Conservation (phyloP, 2,113 vertebrate species). For the Dasyprocta punctata region DNA sequence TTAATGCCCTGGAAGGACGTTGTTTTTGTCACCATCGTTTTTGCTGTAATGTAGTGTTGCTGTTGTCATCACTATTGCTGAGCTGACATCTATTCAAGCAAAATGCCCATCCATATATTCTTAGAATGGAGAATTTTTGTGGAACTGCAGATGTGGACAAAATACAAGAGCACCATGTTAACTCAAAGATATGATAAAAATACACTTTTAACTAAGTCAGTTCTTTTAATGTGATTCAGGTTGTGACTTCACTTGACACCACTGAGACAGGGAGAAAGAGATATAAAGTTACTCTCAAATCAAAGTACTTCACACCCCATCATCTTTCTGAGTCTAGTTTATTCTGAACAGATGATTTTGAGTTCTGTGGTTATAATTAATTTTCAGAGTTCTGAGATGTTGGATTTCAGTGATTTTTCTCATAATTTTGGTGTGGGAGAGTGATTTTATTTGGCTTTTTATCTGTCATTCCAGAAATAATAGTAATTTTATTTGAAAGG, state of each 20-base stretch:
- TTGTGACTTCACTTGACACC: neutral
- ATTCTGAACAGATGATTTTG: neutral
- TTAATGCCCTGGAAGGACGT: neutral
- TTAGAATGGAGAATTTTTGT: neutral
- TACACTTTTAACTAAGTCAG: neutral
- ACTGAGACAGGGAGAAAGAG: neutral
- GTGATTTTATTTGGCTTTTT: neutral
- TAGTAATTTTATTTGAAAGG: neutral
- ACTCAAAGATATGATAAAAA: neutral
- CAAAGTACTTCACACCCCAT: neutral
- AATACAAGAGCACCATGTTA: neutral
- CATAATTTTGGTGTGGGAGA: neutral
- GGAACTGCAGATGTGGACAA: neutral
- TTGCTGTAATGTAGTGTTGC: neutral
- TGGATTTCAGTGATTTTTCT: neutral
- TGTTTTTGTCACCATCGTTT: neutral
- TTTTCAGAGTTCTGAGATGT: neutral
- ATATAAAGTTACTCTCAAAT: too few relatives aligned
- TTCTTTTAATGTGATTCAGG: neutral
- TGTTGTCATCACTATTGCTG: neutral
- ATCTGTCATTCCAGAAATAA: neutral
- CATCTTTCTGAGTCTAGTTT: neutral
- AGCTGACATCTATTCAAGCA: neutral
- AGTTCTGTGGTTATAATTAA: neutral
- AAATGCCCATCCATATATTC: neutral